phyloP scores from a whole-genome alignment of 2,113 vertebrate species.

The Syngnathoides biaculeatus region DNA sequence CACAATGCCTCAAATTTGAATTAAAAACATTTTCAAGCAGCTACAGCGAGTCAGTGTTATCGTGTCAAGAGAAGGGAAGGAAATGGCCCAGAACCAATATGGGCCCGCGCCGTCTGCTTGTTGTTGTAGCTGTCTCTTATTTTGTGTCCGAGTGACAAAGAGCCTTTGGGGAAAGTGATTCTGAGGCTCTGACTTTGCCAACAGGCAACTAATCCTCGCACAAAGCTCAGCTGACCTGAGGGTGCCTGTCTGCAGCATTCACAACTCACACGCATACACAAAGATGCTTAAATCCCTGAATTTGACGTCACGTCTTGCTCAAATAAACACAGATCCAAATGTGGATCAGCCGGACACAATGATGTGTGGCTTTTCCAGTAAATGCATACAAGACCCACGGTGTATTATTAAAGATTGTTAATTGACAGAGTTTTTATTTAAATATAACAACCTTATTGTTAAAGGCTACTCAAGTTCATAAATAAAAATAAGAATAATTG shows the following conservation, averaged over 20 bases:
- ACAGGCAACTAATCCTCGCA: slow-evolving; percentile 62
- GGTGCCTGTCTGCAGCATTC: slow-evolving; percentile 49
- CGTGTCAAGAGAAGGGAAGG: slow-evolving; percentile 29
- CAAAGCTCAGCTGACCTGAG: slow-evolving; percentile 58
- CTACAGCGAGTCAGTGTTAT: slow-evolving; percentile 26
- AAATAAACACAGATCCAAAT: background rate
- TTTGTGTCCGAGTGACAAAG: slow-evolving; percentile 53
- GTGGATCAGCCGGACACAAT: background rate
- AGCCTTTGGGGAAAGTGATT: slow-evolving; percentile 55
- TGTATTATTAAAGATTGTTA: background rate
- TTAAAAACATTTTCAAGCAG: slow-evolving; percentile 19
- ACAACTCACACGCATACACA: slow-evolving; percentile 20
- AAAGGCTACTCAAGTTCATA: background rate
- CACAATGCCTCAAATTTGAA: slow-evolving; percentile 10
- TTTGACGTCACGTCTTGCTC: slow-evolving; percentile 11
- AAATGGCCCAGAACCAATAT: slow-evolving; percentile 50
- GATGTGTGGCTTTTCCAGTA: background rate
- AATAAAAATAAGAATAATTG: no score
- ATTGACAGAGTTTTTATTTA: background rate
- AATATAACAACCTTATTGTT: background rate
- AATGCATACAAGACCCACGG: background rate
- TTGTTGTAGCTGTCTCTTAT: slow-evolving; percentile 41
- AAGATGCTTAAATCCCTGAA: slow-evolving; percentile 32
- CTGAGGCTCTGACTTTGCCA: slow-evolving; percentile 62
- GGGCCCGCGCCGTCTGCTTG: slow-evolving; percentile 38